Conservation (phyloP, 2,888 invertebrate species). For the Scotopteryx bipunctaria region DNA sequence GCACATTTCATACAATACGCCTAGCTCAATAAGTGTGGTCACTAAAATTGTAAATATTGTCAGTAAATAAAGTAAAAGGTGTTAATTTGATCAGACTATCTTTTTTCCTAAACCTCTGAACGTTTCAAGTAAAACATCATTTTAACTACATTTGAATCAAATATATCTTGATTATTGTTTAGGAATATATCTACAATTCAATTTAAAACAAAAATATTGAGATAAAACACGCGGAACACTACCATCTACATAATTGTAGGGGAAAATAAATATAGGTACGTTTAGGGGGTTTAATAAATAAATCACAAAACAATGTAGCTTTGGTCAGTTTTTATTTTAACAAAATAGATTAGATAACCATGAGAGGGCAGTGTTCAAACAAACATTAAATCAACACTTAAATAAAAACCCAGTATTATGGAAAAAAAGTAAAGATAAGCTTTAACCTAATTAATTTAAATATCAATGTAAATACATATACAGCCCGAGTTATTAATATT, state of each 20-base stretch:
- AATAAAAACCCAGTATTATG: background rate
- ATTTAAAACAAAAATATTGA: background rate
- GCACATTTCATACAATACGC: slow-evolving; percentile 81
- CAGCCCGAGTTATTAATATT: background rate
- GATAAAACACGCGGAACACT: background rate
- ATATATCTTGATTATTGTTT: too few species aligned
- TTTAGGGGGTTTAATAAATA: background rate
- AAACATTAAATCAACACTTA: background rate
- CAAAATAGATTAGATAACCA: background rate
- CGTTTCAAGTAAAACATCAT: too few species aligned
- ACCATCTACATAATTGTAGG: too few species aligned
- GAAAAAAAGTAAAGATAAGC: background rate
- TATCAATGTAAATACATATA: background rate
- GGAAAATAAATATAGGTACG: background rate
- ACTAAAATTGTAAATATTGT: slow-evolving; percentile 82
- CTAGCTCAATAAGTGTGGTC: slow-evolving; percentile 83
- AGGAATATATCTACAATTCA: too few species aligned
- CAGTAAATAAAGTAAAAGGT: slow-evolving; percentile 82
- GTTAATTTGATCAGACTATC: slow-evolving; percentile 54
- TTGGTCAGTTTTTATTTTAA: background rate
- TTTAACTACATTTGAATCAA: too few species aligned
- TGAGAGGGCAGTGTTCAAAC: background rate
- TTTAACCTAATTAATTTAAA: background rate
- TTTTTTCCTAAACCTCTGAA: too few species aligned
- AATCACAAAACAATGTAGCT: background rate